phyloP scores from a whole-genome alignment of 1,140 invertebrate genomes.

The Hirudo medicinalis region DNA sequence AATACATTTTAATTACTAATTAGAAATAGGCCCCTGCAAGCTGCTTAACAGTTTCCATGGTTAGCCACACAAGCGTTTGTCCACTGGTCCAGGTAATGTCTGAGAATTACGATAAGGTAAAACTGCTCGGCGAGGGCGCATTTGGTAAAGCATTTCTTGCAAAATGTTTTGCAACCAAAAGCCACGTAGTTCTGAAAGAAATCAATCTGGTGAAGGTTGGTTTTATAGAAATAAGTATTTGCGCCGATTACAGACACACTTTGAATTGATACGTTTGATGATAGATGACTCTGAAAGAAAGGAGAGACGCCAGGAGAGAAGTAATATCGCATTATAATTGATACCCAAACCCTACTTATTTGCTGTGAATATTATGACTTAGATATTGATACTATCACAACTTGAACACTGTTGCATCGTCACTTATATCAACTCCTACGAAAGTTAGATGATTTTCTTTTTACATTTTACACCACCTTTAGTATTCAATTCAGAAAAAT shows the following conservation, averaged over 20 bases:
- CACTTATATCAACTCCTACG: neutral
- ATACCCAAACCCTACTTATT: neutral
- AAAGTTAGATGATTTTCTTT: too few species aligned
- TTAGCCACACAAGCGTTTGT: too few species aligned
- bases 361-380: neutral
- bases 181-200: constrained; percentile 51
- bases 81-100: too few species aligned
- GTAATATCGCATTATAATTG: neutral
- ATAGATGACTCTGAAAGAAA: neutral
- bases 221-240: neutral
- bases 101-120: constrained; percentile 35
- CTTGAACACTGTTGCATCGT: neutral
- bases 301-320: neutral
- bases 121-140: constrained; percentile 48
- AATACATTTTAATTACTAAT: too few species aligned
- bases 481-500: too few species aligned
- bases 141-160: constrained; percentile 54
- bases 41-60: too few species aligned
- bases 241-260: too few species aligned
- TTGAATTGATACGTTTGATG: too few species aligned
- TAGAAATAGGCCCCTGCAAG: too few species aligned
- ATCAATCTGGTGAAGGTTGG: constrained; percentile 46
- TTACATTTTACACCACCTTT: too few species aligned
- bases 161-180: constrained; percentile 36
- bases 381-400: neutral